A percentile compares a stretch with the other conserved stretches of the same genome.
Conservation (phyloP, 2,888 invertebrate species). For the Petrophora chlorosata region DNA sequence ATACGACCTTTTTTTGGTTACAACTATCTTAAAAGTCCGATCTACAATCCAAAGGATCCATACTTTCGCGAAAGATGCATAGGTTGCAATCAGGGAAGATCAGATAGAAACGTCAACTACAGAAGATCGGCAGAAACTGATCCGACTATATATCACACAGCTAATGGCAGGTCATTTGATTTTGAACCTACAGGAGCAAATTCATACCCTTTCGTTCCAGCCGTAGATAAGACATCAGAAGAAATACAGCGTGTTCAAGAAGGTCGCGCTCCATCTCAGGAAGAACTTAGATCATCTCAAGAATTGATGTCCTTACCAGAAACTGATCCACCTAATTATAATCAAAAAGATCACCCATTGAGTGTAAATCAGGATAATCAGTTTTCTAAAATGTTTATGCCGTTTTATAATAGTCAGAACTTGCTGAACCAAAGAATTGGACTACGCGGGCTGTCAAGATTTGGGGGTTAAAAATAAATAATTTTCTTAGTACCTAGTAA, state of each 20-base stretch:
- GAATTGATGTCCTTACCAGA: no score
- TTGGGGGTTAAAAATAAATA: no score
- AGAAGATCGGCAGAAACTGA: not conserved
- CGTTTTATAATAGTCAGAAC: no score
- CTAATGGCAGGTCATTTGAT: conserved; percentile 5
- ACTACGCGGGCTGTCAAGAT: no score
- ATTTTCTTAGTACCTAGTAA: no score
- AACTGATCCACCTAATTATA: no score
- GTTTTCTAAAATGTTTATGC: no score
- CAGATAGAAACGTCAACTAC: not conserved
- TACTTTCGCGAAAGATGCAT: not conserved
- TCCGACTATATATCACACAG: not conserved
- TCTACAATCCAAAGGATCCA: not conserved
- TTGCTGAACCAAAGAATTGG: no score
- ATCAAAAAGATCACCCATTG: no score
- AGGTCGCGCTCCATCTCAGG: not conserved
- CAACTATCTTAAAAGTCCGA: not conserved
- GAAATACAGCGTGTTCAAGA: not conserved
- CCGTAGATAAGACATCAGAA: not conserved
- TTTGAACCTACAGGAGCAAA: conserved; percentile 3
- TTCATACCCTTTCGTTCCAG: conserved; percentile 1
- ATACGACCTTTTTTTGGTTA: not conserved
- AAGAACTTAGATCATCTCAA: not conserved
- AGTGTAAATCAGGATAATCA: no score
- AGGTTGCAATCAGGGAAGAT: not conserved